Conservation (phyloP, 2,113 vertebrate genomes). For the Poicephalus meyeri region DNA sequence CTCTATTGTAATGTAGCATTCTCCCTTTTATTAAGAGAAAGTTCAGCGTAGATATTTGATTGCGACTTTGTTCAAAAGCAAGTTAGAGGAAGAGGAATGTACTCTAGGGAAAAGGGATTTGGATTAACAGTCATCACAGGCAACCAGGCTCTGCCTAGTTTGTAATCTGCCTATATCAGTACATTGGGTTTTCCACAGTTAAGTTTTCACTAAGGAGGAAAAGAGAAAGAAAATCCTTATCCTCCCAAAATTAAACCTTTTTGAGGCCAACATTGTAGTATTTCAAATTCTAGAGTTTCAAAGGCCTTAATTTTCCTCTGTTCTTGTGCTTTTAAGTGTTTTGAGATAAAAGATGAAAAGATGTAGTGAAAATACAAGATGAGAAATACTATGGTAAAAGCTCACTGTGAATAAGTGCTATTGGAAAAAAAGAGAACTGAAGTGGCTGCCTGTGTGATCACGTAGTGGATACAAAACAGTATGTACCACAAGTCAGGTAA, state of each 20-base stretch:
- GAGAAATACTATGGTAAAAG: neutral
- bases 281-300: neutral
- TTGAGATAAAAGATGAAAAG: neutral
- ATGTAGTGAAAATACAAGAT: neutral
- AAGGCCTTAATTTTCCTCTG: neutral
- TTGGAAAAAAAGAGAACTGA: neutral
- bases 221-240: neutral
- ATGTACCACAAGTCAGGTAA: neutral
- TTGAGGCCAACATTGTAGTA: neutral
- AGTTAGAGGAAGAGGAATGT: neutral
- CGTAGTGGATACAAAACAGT: neutral
- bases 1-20: neutral
- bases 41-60: neutral
- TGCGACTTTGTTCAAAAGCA: neutral
- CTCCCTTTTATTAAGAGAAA: neutral
- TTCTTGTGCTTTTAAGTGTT: neutral
- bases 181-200: neutral
- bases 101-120: neutral
- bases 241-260: neutral
- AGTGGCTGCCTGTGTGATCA: neutral
- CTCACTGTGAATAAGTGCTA: neutral
- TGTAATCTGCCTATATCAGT: neutral
- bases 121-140: neutral
- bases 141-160: neutral
- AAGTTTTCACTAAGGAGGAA: neutral